These are phyloP conservation scores for Gastrophysa polygoni DNA, from an alignment of 2,888 invertebrate genomes.

Conservation along the genomic window DNA sequence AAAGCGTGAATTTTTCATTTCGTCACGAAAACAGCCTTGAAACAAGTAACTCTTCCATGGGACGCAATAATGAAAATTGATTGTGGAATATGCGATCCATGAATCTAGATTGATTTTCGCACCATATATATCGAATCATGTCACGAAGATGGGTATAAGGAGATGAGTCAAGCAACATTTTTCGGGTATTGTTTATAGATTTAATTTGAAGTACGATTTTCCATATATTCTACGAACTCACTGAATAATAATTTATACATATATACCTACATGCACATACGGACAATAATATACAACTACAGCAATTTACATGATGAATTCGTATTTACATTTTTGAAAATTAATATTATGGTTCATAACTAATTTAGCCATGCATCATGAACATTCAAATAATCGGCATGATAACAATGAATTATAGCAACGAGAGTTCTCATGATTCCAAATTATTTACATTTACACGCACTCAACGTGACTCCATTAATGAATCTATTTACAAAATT, in stretches of 20 bases:
- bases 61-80: too few species aligned
- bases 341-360: slow-evolving; percentile 9
- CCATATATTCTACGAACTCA: slow-evolving; percentile 26
- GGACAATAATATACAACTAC: slow-evolving; percentile 31
- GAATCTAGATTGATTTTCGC: too few species aligned
- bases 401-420: neutral
- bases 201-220: slow-evolving; percentile 33
- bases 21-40: too few species aligned
- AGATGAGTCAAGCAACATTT: too few species aligned
- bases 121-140: too few species aligned
- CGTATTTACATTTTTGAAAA: slow-evolving; percentile 32
- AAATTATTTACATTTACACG: slow-evolving; percentile 2
- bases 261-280: slow-evolving; percentile 36
- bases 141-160: too few species aligned
- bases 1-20: too few species aligned
- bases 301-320: slow-evolving; percentile 35
- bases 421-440: neutral
- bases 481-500: neutral
- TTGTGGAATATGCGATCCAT: too few species aligned
- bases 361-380: neutral
- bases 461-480: neutral
- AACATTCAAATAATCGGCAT: slow-evolving; percentile 1
- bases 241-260: slow-evolving; percentile 33
- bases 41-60: too few species aligned
- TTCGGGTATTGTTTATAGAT: slow-evolving; percentile 18